Base-by-base conservation (phyloP, 2,888 invertebrate genomes). In the Itoplectis maculator region DNA sequence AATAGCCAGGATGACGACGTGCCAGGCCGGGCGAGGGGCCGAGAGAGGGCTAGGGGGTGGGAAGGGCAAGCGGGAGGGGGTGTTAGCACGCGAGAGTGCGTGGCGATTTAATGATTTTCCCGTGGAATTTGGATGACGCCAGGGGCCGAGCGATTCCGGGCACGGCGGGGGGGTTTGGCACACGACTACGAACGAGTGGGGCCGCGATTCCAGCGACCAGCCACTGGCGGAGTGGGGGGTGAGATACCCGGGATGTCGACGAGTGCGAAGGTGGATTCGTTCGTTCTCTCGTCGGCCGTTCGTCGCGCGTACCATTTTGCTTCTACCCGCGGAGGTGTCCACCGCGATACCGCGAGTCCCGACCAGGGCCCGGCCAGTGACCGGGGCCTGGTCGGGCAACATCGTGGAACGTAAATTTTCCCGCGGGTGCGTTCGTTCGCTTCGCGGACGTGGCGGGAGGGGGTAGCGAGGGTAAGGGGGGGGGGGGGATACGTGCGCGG, bases 71-170 rank as follows among this genome's bases (percentile, higher is more conserved):
- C 5, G 29, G 29, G 29, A 29, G 29, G 5, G 35, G 68, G 87
- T 84, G 88, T 88, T 77, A 83, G 88, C 88, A 87, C 88, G 89
- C 84, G 88, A 89, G 88, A 89, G 90, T 89, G 90, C 90, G 88
- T 87, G 70, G 88, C 90, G 88, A 90, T 92, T 92, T 92, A 92
- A 92, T 92, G 92, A 92, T 92, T 92, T 92, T 88, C 92, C 92
- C 66, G 86, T 88, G 91, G 91, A 92, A 92, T 92, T 92, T 92
- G 89, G 91, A 92, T 92, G 92, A 92, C 89, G 88, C 86, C 87
- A 82, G 80, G 83, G n/a, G n/a, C n/a, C n/a, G n/a, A n/a, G n/a
- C n/a, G n/a, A n/a, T n/a, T n/a, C n/a, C n/a, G n/a, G n/a, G n/a
- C n/a, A n/a, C n/a, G n/a, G n/a, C n/a, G 23, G 42, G 35, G 15